Evolutionary conservation across 53 echinoderm and acorn worm species (phyloP).

Genomic region (Zoroaster sp.): DNA sequence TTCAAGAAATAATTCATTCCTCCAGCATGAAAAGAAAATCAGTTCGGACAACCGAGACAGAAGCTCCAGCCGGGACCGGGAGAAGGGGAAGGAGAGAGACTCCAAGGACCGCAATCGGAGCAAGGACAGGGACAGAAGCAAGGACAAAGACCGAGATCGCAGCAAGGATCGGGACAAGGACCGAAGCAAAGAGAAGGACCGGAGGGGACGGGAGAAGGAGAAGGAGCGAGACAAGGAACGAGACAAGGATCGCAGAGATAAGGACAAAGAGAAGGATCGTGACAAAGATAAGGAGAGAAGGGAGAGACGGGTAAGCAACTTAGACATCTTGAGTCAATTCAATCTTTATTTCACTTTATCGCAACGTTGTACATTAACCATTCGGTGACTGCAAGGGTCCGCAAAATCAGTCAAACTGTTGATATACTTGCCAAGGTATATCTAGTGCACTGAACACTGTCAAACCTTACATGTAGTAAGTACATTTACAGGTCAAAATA

Average conservation of each 20-base stretch:
- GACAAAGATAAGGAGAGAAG: slow-evolving; percentile 46
- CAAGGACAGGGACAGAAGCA: slow-evolving; percentile 30
- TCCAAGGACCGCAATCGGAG: slow-evolving; percentile 34
- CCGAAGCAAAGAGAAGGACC: slow-evolving; percentile 63
- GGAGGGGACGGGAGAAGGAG: slow-evolving; percentile 54
- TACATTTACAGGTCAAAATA: too few relatives aligned
- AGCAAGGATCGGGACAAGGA: slow-evolving; percentile 41
- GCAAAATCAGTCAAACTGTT: too few relatives aligned
- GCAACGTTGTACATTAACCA: too few relatives aligned
- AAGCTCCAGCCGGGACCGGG: slow-evolving; percentile 69
- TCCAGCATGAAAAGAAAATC: slow-evolving; percentile 71
- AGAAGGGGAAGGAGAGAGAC: slow-evolving; percentile 54
- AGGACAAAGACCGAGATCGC: slow-evolving; percentile 49
- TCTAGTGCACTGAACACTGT: too few relatives aligned
- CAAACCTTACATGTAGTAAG: too few relatives aligned
- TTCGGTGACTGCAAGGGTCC: too few relatives aligned
- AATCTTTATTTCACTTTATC: too few relatives aligned
- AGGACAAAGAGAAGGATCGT: slow-evolving; percentile 27
- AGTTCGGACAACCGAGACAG: slow-evolving; percentile 87
- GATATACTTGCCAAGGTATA: too few relatives aligned
- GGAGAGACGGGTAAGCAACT: slow-evolving; percentile 67
- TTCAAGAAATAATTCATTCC: not conserved
- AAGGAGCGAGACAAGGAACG: slow-evolving; percentile 23
- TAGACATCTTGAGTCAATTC: too few relatives aligned
- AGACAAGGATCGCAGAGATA: slow-evolving; percentile 34